Conservation (phyloP, 1,140 invertebrate genomes). For the Drosophila lacertosa region DNA sequence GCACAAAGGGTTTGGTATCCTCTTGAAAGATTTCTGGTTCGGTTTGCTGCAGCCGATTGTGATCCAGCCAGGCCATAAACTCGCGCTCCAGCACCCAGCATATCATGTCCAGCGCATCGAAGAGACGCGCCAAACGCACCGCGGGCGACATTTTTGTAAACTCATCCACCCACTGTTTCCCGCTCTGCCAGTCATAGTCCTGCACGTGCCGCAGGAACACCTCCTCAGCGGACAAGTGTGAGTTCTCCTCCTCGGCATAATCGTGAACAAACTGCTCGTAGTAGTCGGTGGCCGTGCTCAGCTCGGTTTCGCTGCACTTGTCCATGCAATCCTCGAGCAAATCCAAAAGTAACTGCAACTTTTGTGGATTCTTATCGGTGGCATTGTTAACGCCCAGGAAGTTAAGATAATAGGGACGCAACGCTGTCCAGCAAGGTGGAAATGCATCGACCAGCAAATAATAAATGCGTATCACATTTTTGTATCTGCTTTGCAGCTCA, state of each 20-base stretch:
- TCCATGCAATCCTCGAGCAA: constrained; percentile 48
- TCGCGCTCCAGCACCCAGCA: constrained; percentile 58
- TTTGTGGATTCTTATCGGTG: constrained; percentile 17
- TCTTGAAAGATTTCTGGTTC: constrained; percentile 65
- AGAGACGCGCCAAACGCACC: constrained; percentile 53
- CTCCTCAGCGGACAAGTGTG: constrained; percentile 45
- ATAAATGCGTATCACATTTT: constrained; percentile 48
- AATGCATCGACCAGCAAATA: constrained; percentile 61
- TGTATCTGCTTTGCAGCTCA: constrained; percentile 45
- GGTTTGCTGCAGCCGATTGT: constrained; percentile 58
- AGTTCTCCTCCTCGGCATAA: constrained; percentile 48
- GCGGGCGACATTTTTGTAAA: constrained; percentile 52
- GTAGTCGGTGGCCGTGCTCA: constrained; percentile 32
- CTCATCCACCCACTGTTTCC: constrained; percentile 61
- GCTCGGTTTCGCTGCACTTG: constrained; percentile 48
- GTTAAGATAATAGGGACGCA: constrained; percentile 64
- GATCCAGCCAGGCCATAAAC: constrained; percentile 64
- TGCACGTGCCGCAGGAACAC: constrained; percentile 52
- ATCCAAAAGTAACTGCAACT: constrained; percentile 52
- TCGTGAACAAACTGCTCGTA: constrained; percentile 32
- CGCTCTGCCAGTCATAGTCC: constrained; percentile 64
- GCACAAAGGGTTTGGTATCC: constrained; percentile 51
- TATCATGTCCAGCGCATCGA: constrained; percentile 56
- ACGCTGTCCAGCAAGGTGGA: constrained; percentile 66
- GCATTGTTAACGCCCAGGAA: constrained; percentile 43